Evolutionary conservation across 2,888 invertebrate species (phyloP), one percentile per base, ranked within the genome.

Genomic region (Autographa gamma): DNA sequence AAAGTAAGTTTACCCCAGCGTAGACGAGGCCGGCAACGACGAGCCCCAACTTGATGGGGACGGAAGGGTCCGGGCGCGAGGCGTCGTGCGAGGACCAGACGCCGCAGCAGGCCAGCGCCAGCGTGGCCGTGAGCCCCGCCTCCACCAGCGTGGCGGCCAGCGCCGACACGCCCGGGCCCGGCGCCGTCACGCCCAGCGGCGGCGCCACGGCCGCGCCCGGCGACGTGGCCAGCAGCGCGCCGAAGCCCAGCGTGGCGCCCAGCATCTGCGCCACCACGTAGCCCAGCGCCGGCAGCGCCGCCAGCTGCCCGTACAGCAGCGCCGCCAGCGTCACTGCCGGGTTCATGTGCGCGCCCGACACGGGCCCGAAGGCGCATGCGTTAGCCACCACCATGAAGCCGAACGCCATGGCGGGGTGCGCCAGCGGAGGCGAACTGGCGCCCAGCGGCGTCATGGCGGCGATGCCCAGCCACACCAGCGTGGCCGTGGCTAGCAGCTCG

Each of bases 261-360:
- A 80, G 54, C 73, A 85, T 14, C 88, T 95, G 94, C 81, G 92
- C 93, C 70, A 87, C 43, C 71, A 60, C 83, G 87, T 93, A 93
- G 4, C 76, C 91, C 19, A 80, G 74, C 13, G 91, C 93, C 3
- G 87, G 81, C 52, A 61, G 68, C 52, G 96, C 87, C 19, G 92
- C 90, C 56, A 97, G 90, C 52, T 93, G 86, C 9, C 96, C 96
- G 74, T 96, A 86, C 69, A 97, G 87, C 64, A 97, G 86, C 48
- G 97, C 96, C 6, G 97, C 97, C 34, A 97, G 92, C 16, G 98
- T 97, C 18, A 98, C 97, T 4, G 97, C 97, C 0, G 98, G 98
- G 94, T 98, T 98, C 85, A 98, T 91, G 92, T 98, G 98, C 25
- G 97, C 97, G 63, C 97, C 97, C 16, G 98, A 97, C 58, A 97